Evolutionary conservation across 2,888 invertebrate species (phyloP).

Genomic region (Punctoribates punctum): DNA sequence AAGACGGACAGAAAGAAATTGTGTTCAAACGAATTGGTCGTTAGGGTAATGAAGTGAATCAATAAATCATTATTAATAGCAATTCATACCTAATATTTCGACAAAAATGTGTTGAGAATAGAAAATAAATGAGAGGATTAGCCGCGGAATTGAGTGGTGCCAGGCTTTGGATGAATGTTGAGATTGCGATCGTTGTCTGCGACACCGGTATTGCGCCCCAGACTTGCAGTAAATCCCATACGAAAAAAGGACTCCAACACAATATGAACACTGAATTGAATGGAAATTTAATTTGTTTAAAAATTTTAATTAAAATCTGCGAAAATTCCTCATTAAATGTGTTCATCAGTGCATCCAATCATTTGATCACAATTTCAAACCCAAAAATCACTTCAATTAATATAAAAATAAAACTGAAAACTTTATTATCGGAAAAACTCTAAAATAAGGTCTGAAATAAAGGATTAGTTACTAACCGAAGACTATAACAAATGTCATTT

Average conservation of each 20-base stretch:
- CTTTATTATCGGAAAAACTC: neutral
- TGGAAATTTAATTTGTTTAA: neutral
- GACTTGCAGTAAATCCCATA: constrained; percentile 85
- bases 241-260: constrained; percentile 92
- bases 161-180: constrained; percentile 84
- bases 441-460: neutral
- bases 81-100: constrained; percentile 65
- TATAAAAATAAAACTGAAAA: no score
- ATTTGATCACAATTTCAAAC: no score
- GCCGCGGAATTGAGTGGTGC: constrained; percentile 89
- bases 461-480: constrained; percentile 65
- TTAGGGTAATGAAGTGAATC: neutral
- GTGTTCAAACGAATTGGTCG: neutral
- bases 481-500: constrained; percentile 95
- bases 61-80: neutral
- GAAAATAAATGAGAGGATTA: constrained; percentile 88
- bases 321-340: no score
- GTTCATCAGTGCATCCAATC: no score
- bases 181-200: constrained; percentile 75
- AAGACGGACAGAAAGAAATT: neutral
- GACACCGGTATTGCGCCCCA: constrained; percentile 74
- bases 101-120: constrained; percentile 85
- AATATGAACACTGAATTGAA: constrained; percentile 73
- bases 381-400: no score
- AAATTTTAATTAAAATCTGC: neutral